Evolutionary conservation across 2,888 invertebrate species (phyloP).

Genomic region (Erpobdella octoculata): DNA sequence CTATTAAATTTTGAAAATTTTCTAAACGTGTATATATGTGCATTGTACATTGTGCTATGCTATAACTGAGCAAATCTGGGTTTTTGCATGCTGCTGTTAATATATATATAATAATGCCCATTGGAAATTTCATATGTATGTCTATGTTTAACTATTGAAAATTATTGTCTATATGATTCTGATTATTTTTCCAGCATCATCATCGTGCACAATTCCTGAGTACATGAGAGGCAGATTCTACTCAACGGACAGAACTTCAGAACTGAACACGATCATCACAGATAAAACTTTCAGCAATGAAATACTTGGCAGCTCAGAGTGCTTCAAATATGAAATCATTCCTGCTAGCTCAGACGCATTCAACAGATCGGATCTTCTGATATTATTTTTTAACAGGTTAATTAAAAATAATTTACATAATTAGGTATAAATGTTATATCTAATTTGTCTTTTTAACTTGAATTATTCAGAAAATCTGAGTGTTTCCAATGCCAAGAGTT

Average conservation of each 20-base stretch:
- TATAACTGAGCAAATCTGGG: no score
- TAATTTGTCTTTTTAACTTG: neutral
- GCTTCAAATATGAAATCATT: constrained; percentile 19
- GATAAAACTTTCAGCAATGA: constrained; percentile 28
- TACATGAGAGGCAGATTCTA: constrained; percentile 42
- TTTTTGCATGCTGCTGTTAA: no score
- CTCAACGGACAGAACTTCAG: constrained; percentile 40
- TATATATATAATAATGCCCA: no score
- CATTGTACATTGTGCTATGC: no score
- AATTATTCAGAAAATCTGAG: neutral
- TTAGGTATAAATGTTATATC: constrained; percentile 3
- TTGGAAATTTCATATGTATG: no score
- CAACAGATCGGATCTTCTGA: constrained; percentile 16
- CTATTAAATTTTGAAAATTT: no score
- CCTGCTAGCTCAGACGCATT: constrained; percentile 30
- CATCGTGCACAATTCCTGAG: constrained; percentile 22
- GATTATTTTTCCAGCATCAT: neutral
- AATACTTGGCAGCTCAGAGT: constrained; percentile 24
- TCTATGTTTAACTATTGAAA: no score
- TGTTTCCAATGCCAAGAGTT: constrained; percentile 38
- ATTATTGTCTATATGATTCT: no score
- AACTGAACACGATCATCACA: constrained; percentile 39
- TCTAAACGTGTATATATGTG: no score
- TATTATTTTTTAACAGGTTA: constrained; percentile 23
- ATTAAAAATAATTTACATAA: neutral